Conservation (phyloP, 2,797 vertebrate species). For the Trichosurus vulpecula region DNA sequence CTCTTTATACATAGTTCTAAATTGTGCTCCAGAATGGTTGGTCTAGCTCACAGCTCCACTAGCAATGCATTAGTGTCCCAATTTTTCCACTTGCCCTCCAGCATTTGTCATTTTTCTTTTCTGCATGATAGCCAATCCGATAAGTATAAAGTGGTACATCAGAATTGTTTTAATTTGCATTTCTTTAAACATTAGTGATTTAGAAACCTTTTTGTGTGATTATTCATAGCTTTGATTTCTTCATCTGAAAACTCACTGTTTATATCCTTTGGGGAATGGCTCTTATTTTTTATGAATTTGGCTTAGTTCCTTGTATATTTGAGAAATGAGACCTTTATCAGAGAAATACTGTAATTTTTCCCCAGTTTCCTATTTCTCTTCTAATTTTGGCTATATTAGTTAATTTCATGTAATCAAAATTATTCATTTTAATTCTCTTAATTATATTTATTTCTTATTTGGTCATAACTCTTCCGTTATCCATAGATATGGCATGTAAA, state of each 20-base stretch:
- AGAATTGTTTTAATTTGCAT: background rate
- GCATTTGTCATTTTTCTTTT: background rate
- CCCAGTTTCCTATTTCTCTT: background rate
- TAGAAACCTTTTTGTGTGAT: background rate
- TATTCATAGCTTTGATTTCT: background rate
- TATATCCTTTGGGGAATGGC: background rate
- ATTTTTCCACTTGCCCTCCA: background rate
- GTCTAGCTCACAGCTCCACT: background rate
- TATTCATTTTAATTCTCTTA: background rate
- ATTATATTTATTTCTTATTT: too few relatives aligned
- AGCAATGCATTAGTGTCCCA: background rate
- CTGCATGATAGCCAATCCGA: background rate
- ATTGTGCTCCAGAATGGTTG: background rate
- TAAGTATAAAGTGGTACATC: background rate
- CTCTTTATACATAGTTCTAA: background rate
- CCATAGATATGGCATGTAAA: too few relatives aligned
- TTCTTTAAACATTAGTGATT: background rate
- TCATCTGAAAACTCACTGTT: background rate
- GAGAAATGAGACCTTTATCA: background rate
- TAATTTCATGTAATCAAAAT: background rate
- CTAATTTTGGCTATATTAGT: background rate
- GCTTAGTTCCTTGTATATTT: background rate
- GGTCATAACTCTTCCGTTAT: too few relatives aligned
- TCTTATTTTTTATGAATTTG: background rate
- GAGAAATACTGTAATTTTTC: background rate